A percentile compares a stretch with the other conserved stretches of the same genome.
Conservation (phyloP, 1,140 invertebrate genomes). For the Caenorhabditis inopinata region DNA sequence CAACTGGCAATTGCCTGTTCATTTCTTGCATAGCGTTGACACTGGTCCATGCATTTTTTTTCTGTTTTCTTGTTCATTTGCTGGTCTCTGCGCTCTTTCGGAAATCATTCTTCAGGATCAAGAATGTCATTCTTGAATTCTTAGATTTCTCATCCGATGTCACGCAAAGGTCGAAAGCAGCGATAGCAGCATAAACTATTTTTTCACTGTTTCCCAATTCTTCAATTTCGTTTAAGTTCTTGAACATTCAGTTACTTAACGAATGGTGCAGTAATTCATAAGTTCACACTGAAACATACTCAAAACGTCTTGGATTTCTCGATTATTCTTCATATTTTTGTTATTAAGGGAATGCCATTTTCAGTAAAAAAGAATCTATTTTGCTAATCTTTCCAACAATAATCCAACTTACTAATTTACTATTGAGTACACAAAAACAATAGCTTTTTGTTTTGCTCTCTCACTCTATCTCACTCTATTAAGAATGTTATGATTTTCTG, state of each 20-base stretch:
- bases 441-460: slow-evolving; percentile 4
- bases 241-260: no score
- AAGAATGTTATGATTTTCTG: neutral
- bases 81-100: no score
- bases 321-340: no score
- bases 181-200: no score
- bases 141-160: neutral
- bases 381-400: neutral
- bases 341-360: no score
- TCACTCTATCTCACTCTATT: no score
- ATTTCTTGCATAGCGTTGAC: slow-evolving; percentile 2
- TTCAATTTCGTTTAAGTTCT: no score
- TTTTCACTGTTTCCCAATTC: no score
- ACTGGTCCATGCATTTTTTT: slow-evolving; percentile 14
- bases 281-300: no score
- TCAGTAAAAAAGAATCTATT: neutral
- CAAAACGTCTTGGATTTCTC: no score
- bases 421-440: slow-evolving; percentile 21
- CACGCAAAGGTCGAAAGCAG: slow-evolving; percentile 20
- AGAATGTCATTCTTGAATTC: neutral
- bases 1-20: neutral
- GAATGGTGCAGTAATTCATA: neutral
- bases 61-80: neutral
- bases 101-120: slow-evolving; percentile 5
- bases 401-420: slow-evolving; percentile 29